phyloP scores from a whole-genome alignment of 1,140 invertebrate genomes.

The Drosophila arawakana region DNA sequence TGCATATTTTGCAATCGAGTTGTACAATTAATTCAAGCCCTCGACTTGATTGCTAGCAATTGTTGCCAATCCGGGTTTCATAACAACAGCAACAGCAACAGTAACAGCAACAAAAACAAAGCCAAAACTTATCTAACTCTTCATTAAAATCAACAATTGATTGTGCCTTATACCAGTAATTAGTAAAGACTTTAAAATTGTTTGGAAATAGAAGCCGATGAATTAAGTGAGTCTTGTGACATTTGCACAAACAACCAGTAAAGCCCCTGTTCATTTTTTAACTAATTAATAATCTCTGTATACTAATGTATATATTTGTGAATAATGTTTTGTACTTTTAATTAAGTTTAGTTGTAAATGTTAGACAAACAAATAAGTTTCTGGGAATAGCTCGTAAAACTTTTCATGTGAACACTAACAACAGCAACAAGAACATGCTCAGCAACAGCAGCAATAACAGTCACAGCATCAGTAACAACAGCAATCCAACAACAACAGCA shows the following conservation, averaged over 20 bases:
- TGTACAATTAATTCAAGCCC: conserved; percentile 38
- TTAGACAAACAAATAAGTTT: conserved; percentile 1
- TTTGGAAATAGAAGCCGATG: neutral
- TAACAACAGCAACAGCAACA: conserved; percentile 9
- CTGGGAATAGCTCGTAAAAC: neutral
- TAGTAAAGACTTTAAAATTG: conserved; percentile 9
- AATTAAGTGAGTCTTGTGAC: neutral
- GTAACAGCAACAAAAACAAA: neutral
- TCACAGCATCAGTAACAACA: neutral
- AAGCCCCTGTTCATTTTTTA: neutral
- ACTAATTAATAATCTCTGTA: neutral
- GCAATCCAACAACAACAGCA: neutral
- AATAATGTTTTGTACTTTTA: neutral
- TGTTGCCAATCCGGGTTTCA: conserved; percentile 48
- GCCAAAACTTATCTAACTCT: conserved; percentile 22
- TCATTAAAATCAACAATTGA: conserved; percentile 38
- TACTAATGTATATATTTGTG: neutral
- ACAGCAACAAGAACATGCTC: neutral
- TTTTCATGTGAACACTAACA: neutral
- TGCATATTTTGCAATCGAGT: conserved; percentile 58
- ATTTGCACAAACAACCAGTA: neutral
- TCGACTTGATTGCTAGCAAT: conserved; percentile 28
- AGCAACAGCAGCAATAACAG: neutral
- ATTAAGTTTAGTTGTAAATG: conserved; percentile 1
- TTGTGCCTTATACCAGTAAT: conserved; percentile 18